Conservation (phyloP, 2,888 invertebrate species). For the Clitarchus hookeri region DNA sequence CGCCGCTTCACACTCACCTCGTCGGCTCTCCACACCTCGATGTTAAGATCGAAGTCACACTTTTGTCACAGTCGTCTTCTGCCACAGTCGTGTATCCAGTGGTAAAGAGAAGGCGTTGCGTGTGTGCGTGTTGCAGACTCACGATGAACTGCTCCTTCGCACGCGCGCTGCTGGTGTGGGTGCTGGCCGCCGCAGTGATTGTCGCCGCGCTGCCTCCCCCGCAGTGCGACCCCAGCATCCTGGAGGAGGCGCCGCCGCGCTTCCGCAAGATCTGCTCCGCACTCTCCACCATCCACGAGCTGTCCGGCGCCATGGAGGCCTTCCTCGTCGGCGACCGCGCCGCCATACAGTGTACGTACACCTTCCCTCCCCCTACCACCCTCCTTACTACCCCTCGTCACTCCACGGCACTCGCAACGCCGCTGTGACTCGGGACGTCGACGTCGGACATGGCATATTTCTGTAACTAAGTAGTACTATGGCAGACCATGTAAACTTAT, state of each 20-base stretch:
- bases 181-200: conserved; percentile 53
- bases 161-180: conserved; percentile 38
- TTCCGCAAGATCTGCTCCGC: conserved; percentile 67
- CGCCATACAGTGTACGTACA: not conserved
- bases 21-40: too few relatives aligned
- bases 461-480: too few relatives aligned
- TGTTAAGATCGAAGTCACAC: too few relatives aligned
- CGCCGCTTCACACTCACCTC: too few relatives aligned
- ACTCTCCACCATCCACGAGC: conserved; percentile 67
- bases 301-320: conserved; percentile 64
- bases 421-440: too few relatives aligned
- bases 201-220: conserved; percentile 56
- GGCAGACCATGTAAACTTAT: too few relatives aligned
- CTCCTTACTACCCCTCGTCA: too few relatives aligned
- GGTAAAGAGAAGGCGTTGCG: not conserved
- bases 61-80: too few relatives aligned
- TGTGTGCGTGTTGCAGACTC: not conserved
- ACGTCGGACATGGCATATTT: too few relatives aligned
- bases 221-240: conserved; percentile 62
- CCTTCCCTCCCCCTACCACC: too few relatives aligned
- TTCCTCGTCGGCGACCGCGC: conserved; percentile 61
- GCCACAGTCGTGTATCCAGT: too few relatives aligned
- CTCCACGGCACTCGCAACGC: too few relatives aligned
- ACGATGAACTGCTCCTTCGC: conserved; percentile 36
- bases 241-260: conserved; percentile 66